Base-by-base conservation (phyloP, 1,140 invertebrate genomes). In the Drosophila cardini region DNA sequence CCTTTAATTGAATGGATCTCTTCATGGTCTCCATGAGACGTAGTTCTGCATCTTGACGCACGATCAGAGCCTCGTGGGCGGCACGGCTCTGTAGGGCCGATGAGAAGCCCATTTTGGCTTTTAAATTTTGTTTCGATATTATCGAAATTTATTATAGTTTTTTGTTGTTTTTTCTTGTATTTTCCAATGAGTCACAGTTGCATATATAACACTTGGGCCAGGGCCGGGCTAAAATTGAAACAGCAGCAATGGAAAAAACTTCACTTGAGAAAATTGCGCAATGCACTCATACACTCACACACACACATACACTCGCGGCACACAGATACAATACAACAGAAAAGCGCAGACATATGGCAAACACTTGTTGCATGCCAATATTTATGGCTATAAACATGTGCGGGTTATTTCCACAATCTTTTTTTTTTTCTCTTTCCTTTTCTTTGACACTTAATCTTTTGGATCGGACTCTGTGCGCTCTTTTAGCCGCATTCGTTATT, bases 41-140 rank as follows among this genome's bases (percentile, higher is more conserved):
- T 30, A 98, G 94, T 92, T 98, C 98, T 9, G 97, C 96, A 92
- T 99, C 98, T 93, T 98, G 97, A 16, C 97, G 94, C 15, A 94
- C 94, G 30, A 98, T 93, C 56, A 98, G 93, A 62, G 97, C 97
- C 92, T 98, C 97, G 91, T 98, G 97, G 64, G 95, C 95, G 64
- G 94, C 94, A 80, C 95, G 95, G 42, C 97, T 96, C 92, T 97
- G 96, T 32, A 97, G 94, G 85, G 95, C 95, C 76, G 95, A 95
- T 46, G 96, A 96, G 92, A 98, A 98, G 67, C 97, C 96, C 97
- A 98, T 98, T 43, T 56, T 48, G 52, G 64, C 21, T 58, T 8
- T 48, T 55, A 61, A 26, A 50, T 55, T 34, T 55, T 30, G 48
- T 61, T 43, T 65, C 43, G 40, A 65, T 73, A 43, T 42, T 52